These are phyloP conservation scores for Cheiracanthium punctorium DNA, from an alignment of 2,888 invertebrate genomes.

Conservation along the genomic window DNA sequence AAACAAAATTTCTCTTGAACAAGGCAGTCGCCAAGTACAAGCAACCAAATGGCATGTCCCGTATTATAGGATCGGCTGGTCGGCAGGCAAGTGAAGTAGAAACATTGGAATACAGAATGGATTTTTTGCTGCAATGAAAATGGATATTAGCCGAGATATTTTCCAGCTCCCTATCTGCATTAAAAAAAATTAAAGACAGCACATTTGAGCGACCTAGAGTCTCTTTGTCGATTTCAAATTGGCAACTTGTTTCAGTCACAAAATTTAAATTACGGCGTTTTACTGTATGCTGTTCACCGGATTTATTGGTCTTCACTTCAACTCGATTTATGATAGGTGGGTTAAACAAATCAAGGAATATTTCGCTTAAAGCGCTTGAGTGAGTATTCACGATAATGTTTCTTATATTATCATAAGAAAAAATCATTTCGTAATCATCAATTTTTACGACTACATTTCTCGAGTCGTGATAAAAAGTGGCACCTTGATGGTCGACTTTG, in stretches of 20 bases:
- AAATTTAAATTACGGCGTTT: constrained; percentile 3
- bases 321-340: constrained; percentile 35
- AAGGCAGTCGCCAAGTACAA: constrained; percentile 48
- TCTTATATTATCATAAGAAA: constrained; percentile 43
- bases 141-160: constrained; percentile 33
- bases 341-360: constrained; percentile 53
- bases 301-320: background rate
- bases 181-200: constrained; percentile 17
- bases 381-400: constrained; percentile 40
- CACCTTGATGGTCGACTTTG: background rate
- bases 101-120: constrained; percentile 38
- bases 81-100: background rate
- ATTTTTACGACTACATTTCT: constrained; percentile 8
- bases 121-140: constrained; percentile 32
- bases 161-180: constrained; percentile 4
- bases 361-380: background rate
- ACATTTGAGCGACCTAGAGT: constrained; percentile 50
- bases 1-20: constrained; percentile 47
- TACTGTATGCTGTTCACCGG: background rate
- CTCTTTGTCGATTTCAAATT: constrained; percentile 36
- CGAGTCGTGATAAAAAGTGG: constrained; percentile 47
- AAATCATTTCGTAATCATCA: background rate
- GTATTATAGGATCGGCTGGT: background rate
- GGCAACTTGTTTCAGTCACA: too few species aligned
- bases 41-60: constrained; percentile 37